phyloP scores from a whole-genome alignment of 1,140 invertebrate genomes.

The Brachionus calyciflorus region DNA sequence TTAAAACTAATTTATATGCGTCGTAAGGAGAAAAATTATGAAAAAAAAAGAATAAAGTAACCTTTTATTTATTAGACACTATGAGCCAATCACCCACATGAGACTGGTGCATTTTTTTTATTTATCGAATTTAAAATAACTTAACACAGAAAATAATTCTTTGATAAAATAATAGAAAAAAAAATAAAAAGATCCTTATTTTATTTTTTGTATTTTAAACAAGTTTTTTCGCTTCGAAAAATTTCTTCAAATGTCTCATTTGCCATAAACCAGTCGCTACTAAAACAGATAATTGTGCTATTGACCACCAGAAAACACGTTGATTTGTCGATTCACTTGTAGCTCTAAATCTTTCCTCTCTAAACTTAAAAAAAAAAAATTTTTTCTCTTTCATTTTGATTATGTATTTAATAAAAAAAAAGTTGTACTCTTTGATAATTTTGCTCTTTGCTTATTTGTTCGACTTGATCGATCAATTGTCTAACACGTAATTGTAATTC shows the following conservation, averaged over 20 bases:
- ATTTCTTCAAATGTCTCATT: constrained; percentile 96
- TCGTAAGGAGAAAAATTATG: too few species aligned
- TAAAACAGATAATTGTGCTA: constrained; percentile 84
- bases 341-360: constrained; percentile 92
- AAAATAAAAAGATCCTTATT: too few species aligned
- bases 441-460: constrained; percentile 98
- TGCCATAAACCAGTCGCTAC: constrained; percentile 94
- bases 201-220: constrained; percentile 75
- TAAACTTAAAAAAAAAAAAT: constrained; percentile 70
- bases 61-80: constrained; percentile 5
- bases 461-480: constrained; percentile 93
- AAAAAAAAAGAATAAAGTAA: too few species aligned
- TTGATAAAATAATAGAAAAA: constrained; percentile 13
- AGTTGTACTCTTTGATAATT: constrained; percentile 88
- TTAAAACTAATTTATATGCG: too few species aligned
- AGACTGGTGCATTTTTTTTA: background rate
- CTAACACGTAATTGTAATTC: constrained; percentile 90
- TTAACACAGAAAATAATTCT: background rate
- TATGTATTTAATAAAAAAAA: constrained; percentile 45
- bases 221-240: constrained; percentile 99
- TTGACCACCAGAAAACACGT: constrained; percentile 83
- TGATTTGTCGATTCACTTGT: constrained; percentile 97
- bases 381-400: background rate
- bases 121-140: constrained; percentile 34
- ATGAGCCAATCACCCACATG: background rate